These are phyloP conservation scores for Lanius collurio DNA, from an alignment of 2,113 vertebrate species.

Conservation along the genomic window DNA sequence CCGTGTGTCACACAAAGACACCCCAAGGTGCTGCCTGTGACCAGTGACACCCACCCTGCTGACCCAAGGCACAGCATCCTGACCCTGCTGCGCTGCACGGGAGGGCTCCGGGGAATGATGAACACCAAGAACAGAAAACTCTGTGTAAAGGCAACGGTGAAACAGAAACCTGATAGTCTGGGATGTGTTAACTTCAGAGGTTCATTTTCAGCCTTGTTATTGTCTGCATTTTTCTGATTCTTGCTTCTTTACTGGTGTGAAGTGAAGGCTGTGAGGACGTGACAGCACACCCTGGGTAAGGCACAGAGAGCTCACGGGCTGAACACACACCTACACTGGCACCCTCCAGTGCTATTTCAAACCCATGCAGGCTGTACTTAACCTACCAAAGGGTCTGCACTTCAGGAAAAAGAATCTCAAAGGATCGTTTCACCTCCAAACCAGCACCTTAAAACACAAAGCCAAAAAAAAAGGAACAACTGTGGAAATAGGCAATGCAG, in stretches of 20 bases:
- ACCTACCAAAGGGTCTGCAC: neutral
- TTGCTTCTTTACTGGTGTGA: neutral
- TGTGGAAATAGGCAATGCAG: neutral
- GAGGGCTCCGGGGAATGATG: neutral
- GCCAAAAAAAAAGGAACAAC: too few species aligned
- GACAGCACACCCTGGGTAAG: accelerated
- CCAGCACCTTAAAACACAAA: neutral
- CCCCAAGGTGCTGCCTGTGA: accelerated
- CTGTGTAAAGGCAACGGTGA: neutral
- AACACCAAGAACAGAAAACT: neutral
- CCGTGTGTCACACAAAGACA: accelerated
- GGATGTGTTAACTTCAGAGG: neutral
- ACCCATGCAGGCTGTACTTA: neutral
- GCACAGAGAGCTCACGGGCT: neutral
- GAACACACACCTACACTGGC: neutral
- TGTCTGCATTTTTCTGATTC: neutral
- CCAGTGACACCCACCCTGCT: neutral
- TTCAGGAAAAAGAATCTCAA: neutral
- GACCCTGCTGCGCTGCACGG: neutral
- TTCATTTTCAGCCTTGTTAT: neutral
- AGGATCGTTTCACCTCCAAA: neutral
- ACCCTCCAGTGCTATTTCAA: neutral
- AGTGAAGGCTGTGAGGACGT: neutral
- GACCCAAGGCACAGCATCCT: neutral
- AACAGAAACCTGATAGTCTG: neutral